These are phyloP conservation scores for Epizoanthus rinbou DNA, from an alignment of 92 coral and sea anemone genomes.

Conservation along the genomic window DNA sequence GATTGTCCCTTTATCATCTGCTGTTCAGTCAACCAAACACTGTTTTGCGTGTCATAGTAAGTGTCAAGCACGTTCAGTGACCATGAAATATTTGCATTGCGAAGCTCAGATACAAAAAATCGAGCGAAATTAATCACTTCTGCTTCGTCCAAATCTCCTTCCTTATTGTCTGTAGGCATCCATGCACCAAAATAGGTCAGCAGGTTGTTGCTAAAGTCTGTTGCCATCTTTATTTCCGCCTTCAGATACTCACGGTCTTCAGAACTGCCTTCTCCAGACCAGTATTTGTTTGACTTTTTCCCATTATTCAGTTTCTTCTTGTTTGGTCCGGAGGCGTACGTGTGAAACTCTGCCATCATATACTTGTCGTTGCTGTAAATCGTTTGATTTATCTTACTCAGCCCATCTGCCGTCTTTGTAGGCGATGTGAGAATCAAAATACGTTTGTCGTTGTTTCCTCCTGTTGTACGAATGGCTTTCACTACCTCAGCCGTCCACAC, in stretches of 20 bases:
- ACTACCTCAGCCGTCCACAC: conserved; percentile 67
- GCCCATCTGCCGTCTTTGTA: conserved; percentile 52
- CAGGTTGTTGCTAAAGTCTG: conserved; percentile 40
- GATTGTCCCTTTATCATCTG: conserved; percentile 41
- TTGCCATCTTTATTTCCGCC: conserved; percentile 36
- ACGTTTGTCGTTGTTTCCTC: conserved; percentile 59
- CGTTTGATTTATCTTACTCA: conserved; percentile 42
- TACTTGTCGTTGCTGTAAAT: conserved; percentile 57
- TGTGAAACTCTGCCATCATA: conserved; percentile 75
- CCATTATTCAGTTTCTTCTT: conserved; percentile 19
- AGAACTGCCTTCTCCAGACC: conserved; percentile 60
- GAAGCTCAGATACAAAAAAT: conserved; percentile 57
- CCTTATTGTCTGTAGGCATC: conserved; percentile 72
- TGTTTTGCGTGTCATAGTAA: conserved; percentile 59
- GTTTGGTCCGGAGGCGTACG: conserved; percentile 78
- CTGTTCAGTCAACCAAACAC: conserved; percentile 49
- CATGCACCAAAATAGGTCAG: conserved; percentile 73
- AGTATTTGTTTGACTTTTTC: conserved; percentile 51
- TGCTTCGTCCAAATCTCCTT: conserved; percentile 41
- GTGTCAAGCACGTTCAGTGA: conserved; percentile 70
- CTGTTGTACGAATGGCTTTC: conserved; percentile 53
- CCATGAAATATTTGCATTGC: conserved; percentile 63
- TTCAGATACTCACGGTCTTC: conserved; percentile 38
- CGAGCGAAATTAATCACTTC: conserved; percentile 71
- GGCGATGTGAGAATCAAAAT: conserved; percentile 73